Evolutionary conservation across 2,797 vertebrate species (phyloP).

Genomic region (Ctenopoma multispine): DNA sequence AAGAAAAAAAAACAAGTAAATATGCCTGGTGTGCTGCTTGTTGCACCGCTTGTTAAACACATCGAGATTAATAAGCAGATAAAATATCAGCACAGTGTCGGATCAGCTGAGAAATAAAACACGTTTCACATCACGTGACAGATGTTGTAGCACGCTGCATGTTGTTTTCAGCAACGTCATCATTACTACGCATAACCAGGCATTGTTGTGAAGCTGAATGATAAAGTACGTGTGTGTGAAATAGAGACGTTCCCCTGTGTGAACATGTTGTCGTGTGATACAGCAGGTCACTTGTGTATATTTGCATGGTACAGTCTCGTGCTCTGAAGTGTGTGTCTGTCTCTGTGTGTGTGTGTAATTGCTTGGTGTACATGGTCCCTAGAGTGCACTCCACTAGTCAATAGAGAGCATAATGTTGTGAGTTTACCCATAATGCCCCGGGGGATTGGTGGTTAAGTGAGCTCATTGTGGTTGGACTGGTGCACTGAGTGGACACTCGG

Average conservation of each 20-base stretch:
- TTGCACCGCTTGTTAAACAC: too few species aligned
- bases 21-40: too few species aligned
- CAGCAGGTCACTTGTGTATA: background rate
- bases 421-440: constrained; percentile 63
- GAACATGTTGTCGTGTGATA: constrained; percentile 4
- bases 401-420: constrained; percentile 57
- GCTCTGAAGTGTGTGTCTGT: constrained; percentile 21
- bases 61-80: background rate
- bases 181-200: too few species aligned
- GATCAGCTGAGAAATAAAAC: background rate
- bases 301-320: background rate
- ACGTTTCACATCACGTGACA: background rate
- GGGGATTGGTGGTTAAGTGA: constrained; percentile 43
- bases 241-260: background rate
- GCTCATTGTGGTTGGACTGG: constrained; percentile 51
- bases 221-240: background rate
- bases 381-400: constrained; percentile 47
- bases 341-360: constrained; percentile 23
- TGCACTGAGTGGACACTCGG: constrained; percentile 44
- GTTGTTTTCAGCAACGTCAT: background rate
- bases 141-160: too few species aligned
- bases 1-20: background rate
- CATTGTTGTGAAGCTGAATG: background rate
- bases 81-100: background rate
- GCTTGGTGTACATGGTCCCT: constrained; percentile 25